A percentile compares a stretch with the other conserved stretches of the same genome.
These are phyloP conservation scores for Plutomurus gul DNA, from an alignment of 1,140 invertebrate genomes.

Conservation along the genomic window DNA sequence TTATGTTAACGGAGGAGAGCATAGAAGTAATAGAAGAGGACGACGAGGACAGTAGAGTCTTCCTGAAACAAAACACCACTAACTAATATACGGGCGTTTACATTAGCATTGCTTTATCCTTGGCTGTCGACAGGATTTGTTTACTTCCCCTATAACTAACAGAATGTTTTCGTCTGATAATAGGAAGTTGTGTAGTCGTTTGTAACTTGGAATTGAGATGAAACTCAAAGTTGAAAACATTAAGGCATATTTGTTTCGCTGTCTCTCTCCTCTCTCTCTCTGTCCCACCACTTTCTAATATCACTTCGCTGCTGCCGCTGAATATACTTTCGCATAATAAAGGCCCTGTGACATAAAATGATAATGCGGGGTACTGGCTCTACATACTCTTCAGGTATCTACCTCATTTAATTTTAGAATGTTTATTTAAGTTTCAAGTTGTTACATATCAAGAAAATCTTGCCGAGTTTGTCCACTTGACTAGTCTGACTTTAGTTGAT, in stretches of 20 bases:
- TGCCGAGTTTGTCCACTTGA: too few species aligned
- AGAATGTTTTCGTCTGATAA: background rate
- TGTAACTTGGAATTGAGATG: background rate
- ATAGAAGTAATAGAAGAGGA: background rate
- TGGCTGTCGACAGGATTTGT: background rate
- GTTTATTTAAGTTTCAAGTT: too few species aligned
- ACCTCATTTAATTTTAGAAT: too few species aligned
- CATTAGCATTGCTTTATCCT: conserved; percentile 27
- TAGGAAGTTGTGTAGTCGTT: background rate
- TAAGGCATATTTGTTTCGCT: background rate
- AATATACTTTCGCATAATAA: too few species aligned
- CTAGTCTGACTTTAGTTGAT: too few species aligned
- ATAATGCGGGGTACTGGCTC: too few species aligned
- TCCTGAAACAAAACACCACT: conserved; percentile 20
- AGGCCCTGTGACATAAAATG: too few species aligned
- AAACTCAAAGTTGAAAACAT: conserved; percentile 18
- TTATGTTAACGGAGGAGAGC: background rate
- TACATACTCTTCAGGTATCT: too few species aligned
- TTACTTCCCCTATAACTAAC: background rate
- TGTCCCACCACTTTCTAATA: background rate
- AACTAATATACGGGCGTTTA: conserved; percentile 9
- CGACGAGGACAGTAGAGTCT: too few species aligned
- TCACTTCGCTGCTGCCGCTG: background rate
- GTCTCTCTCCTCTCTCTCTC: background rate
- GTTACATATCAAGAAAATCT: too few species aligned